phyloP scores from a whole-genome alignment of 1,140 invertebrate genomes.

The Lucilia cuprina region DNA sequence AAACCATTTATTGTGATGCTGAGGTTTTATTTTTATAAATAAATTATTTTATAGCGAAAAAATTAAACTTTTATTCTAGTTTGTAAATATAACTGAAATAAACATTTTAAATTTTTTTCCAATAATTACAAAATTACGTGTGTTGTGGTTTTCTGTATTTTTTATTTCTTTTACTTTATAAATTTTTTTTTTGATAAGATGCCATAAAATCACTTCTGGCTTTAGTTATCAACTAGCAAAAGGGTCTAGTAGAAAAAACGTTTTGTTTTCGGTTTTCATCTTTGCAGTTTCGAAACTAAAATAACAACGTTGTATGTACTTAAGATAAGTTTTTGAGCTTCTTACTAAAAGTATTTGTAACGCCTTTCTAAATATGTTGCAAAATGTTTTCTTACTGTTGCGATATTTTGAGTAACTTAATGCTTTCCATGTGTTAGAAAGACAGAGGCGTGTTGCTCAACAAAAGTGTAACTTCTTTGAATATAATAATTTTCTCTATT shows the following conservation, averaged over 20 bases:
- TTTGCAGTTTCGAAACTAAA: not conserved
- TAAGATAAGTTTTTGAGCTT: slow-evolving; percentile 12
- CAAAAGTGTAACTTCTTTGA: no score
- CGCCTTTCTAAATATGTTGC: slow-evolving; percentile 8
- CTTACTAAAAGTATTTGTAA: slow-evolving; percentile 7
- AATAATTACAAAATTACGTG: not conserved
- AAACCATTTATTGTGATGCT: not conserved
- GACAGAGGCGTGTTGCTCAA: not conserved
- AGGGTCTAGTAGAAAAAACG: not conserved
- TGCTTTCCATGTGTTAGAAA: not conserved
- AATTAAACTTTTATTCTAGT: no score
- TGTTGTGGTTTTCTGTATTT: not conserved
- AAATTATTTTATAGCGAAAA: no score
- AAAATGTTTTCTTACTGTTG: slow-evolving; percentile 1
- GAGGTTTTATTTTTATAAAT: no score
- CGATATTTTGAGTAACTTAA: not conserved
- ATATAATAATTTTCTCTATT: no score
- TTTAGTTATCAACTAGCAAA: not conserved
- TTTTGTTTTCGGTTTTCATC: not conserved
- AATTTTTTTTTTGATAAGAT: not conserved
- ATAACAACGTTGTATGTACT: slow-evolving; percentile 8
- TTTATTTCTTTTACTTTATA: not conserved
- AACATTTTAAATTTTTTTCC: not conserved
- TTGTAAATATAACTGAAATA: no score
- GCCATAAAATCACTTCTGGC: not conserved